phyloP scores from a whole-genome alignment of 2,113 vertebrate species.

The Chionis minor region DNA sequence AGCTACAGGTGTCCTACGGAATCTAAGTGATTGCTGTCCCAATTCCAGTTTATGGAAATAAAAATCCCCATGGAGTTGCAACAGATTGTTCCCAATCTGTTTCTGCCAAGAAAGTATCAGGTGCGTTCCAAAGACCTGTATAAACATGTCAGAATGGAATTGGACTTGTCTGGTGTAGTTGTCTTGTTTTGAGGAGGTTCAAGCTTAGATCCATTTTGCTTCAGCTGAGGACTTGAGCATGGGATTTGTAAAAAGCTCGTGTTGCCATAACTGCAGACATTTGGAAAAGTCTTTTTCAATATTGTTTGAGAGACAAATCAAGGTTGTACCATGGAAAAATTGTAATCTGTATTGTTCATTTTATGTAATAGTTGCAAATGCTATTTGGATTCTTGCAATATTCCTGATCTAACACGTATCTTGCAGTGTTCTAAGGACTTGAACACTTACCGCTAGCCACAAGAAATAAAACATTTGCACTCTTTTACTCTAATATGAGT shows the following conservation, averaged over 20 bases:
- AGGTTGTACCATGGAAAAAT: neutral
- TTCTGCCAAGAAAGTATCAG: neutral
- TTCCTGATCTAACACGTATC: neutral
- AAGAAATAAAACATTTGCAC: neutral
- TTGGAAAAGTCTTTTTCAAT: neutral
- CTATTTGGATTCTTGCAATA: neutral
- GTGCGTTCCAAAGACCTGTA: neutral
- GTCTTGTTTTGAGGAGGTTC: neutral
- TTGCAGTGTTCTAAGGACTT: neutral
- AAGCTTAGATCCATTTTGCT: neutral
- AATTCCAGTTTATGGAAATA: neutral
- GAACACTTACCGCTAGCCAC: neutral
- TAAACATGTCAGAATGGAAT: neutral
- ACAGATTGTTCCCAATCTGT: too few species aligned
- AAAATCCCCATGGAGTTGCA: neutral
- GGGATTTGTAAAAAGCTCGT: neutral
- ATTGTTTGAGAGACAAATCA: neutral
- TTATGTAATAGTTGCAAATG: neutral
- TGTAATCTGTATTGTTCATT: neutral
- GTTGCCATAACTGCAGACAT: neutral
- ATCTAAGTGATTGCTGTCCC: neutral
- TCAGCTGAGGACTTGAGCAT: neutral
- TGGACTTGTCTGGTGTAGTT: neutral
- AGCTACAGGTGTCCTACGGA: neutral
- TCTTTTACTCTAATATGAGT: neutral